Evolutionary conservation across 2,888 invertebrate species (phyloP).

Genomic region (Tyria jacobaeae): DNA sequence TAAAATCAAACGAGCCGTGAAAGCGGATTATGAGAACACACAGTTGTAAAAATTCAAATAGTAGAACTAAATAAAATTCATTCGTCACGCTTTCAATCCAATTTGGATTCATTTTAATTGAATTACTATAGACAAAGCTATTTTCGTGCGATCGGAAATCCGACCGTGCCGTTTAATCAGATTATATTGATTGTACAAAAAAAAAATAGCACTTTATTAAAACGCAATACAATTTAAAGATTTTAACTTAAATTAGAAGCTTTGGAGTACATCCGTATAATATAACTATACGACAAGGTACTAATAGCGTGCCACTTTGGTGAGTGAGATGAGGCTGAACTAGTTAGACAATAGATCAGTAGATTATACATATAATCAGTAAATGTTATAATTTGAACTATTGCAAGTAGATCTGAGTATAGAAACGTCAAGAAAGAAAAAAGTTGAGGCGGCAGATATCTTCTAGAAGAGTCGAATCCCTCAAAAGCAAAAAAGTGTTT

Average conservation of each 20-base stretch:
- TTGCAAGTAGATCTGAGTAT: no score
- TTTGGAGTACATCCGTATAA: background rate
- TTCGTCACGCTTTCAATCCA: constrained; percentile 55
- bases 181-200: constrained; percentile 68
- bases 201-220: constrained; percentile 47
- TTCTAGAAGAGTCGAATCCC: no score
- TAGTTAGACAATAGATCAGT: no score
- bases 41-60: constrained; percentile 32
- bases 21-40: constrained; percentile 32
- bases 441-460: no score
- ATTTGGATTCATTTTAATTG: constrained; percentile 74
- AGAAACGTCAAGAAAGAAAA: no score
- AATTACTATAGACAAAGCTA: constrained; percentile 73
- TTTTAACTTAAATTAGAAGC: background rate
- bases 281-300: background rate
- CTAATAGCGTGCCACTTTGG: background rate
- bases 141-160: constrained; percentile 66
- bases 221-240: constrained; percentile 23
- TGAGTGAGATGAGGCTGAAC: no score
- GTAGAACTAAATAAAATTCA: constrained; percentile 62
- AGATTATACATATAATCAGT: background rate
- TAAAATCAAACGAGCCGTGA: constrained; percentile 29
- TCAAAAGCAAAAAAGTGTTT: no score
- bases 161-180: constrained; percentile 62
- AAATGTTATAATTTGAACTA: no score